phyloP scores from a whole-genome alignment of 2,888 invertebrate genomes.

The Hipparchia semele region DNA sequence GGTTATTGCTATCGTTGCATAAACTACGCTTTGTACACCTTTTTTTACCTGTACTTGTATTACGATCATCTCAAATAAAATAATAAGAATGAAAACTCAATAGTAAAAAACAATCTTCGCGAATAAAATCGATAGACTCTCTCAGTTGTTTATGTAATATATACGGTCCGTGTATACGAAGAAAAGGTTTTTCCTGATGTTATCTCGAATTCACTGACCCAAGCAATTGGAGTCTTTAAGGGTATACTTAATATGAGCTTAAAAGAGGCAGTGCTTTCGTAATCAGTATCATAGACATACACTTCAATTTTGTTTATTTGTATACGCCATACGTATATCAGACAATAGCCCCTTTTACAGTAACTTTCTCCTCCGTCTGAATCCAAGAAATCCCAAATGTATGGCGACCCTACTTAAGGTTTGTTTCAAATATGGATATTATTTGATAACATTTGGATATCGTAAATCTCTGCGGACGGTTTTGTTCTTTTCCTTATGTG shows the following conservation, averaged over 20 bases:
- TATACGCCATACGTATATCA: neutral
- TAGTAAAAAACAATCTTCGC: neutral
- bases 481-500: conserved; percentile 7
- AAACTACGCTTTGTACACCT: no score
- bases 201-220: conserved; percentile 61
- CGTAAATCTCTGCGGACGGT: conserved; percentile 12
- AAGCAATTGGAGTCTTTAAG: conserved; percentile 68
- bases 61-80: no score
- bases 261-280: neutral
- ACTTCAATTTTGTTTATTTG: neutral
- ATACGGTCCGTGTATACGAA: neutral
- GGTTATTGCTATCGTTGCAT: neutral
- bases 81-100: neutral
- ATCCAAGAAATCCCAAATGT: neutral
- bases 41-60: no score
- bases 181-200: conserved; percentile 2
- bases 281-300: neutral
- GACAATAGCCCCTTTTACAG: no score
- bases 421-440: conserved; percentile 12
- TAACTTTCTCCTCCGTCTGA: neutral
- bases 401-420: conserved; percentile 3
- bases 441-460: conserved; percentile 16
- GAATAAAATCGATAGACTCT: neutral
- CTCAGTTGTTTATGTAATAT: neutral
- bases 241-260: no score